Evolutionary conservation across 2,888 invertebrate species (phyloP), one percentile per base, ranked within the genome.

Genomic region (Ectobius pallidus): DNA sequence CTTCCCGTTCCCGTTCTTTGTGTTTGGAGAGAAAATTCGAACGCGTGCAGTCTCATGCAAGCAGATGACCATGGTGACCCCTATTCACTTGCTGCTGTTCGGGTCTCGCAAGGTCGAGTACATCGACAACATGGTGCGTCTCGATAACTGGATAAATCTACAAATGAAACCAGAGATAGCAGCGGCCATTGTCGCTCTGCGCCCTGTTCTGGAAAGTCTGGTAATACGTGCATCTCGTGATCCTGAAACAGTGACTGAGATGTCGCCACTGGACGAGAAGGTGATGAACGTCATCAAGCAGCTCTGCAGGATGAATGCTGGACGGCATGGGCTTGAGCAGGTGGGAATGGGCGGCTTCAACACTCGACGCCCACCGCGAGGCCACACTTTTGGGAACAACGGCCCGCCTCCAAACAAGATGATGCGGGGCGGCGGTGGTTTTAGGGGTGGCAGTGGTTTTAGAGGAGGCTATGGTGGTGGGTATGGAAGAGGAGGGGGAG

Each of bases 11-110:
- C 99, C 99, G 0, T 92, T 97, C 82, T 97, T 99, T 82, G 94
- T 99, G 72, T 99, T 99, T 83, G 97, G 98, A 0, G 99, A 99
- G 85, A 99, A 99, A 87, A 95, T 99, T 71, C 90, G 98, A 70
- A 97, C 98, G 0, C 87, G 95, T 70, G 97, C 97, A 0, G 96
- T 99, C 67, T 93, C 95, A 16, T 98, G 98, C 83, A 99, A 99
- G 81, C 97, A 97, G 84, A 90, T 95, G 89, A 94, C 96, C 1
- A 97, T 97, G 96, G 94, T 99, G 6, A 91, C 96, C 0, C 97
- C 99, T 0, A 84, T 99, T 75, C 97, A 99, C 81, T 85, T 99
- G 52, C 82, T 99, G 77, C 85, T 99, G 46, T 98, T 99, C 82
- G 98, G 95, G 0, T 91, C 92, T n/a, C 88, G 96, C 63, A 95